Base-by-base conservation (phyloP, 53 echinoderm and acorn worm genomes). In the Echinometra lucunter region DNA sequence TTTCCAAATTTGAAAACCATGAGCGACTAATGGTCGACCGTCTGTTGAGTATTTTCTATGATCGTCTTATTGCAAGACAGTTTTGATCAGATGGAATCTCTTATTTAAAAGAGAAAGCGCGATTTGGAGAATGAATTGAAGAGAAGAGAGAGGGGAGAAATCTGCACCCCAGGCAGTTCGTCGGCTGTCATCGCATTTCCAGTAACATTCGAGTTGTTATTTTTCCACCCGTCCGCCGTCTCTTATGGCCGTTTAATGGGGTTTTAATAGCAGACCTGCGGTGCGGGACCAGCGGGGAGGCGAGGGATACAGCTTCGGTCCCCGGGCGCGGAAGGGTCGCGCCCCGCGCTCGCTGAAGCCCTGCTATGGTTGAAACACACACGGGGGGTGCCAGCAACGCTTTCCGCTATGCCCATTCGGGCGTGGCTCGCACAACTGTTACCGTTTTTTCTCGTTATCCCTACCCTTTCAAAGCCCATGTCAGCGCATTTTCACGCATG, bases 1-100 rank as follows among this genome's bases (percentile, higher is more conserved):
- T 92, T 92, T 92, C 93, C 93, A 92, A 92, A 92, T 92, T 92
- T 92, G 93, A 92, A 92, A 92, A 92, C 93, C 93, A 92, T 40
- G 93, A 78, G 78, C 93, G 78, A 23, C 55, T 92, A 92, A 92
- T 92, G 93, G 74, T 12, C 25, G 9, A 30, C 93, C 93, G 93
- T 92, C 93, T 92, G 93, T 92, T 91, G 42, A 63, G 69, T 30
- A 13, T 91, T 91, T 91, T 66, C 91, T 60, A 63, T 78, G 58
- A 45, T 63, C 90, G 16, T 58, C 37, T 58, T 90, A 57, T 57
- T 32, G 19, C 53, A 56, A 88, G 57, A 90, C 90, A 90, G 90
- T 38, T 63, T 90, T 63, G 90, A 63, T 58, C 58, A 90, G 63
- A 37, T 37, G 90, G 58, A 63, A 90, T 58, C 58, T 60, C 63